Conservation (phyloP, 1,140 invertebrate species). For the Oedothorax gibbosus region DNA sequence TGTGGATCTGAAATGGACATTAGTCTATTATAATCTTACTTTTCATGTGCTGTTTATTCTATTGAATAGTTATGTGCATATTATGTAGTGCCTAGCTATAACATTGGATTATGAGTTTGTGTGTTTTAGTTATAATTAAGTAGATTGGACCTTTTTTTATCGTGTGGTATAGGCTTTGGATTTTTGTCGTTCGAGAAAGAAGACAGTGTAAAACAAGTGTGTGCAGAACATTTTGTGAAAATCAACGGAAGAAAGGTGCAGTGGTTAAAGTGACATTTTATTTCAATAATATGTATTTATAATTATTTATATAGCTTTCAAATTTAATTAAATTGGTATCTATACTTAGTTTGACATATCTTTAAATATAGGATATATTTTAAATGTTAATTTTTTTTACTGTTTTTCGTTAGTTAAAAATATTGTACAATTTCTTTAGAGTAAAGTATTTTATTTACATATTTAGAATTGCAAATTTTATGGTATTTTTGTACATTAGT, state of each 20-base stretch:
- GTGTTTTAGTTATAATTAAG: conserved; percentile 46
- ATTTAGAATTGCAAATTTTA: too few species aligned
- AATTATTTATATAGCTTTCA: background rate
- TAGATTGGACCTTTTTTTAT: conserved; percentile 58
- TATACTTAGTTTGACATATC: too few species aligned
- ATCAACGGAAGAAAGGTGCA: conserved; percentile 95
- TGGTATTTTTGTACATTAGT: too few species aligned
- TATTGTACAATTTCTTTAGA: too few species aligned
- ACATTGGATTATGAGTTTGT: background rate
- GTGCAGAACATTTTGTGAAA: conserved; percentile 95
- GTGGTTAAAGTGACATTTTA: background rate
- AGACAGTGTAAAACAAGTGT: conserved; percentile 92
- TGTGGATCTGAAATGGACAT: too few species aligned
- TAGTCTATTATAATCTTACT: too few species aligned
- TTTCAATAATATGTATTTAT: background rate
- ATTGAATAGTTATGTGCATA: too few species aligned
- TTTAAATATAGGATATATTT: too few species aligned
- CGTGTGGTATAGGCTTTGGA: conserved; percentile 83
- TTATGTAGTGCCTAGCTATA: background rate
- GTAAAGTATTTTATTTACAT: too few species aligned
- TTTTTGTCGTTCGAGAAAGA: conserved; percentile 97
- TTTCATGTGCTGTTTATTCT: too few species aligned
- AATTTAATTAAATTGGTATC: background rate
- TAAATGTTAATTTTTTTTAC: too few species aligned
- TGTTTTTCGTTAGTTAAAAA: too few species aligned